These are phyloP conservation scores for Hirtodrosophila alboralis DNA, from an alignment of 2,888 invertebrate species.

Conservation along the genomic window DNA sequence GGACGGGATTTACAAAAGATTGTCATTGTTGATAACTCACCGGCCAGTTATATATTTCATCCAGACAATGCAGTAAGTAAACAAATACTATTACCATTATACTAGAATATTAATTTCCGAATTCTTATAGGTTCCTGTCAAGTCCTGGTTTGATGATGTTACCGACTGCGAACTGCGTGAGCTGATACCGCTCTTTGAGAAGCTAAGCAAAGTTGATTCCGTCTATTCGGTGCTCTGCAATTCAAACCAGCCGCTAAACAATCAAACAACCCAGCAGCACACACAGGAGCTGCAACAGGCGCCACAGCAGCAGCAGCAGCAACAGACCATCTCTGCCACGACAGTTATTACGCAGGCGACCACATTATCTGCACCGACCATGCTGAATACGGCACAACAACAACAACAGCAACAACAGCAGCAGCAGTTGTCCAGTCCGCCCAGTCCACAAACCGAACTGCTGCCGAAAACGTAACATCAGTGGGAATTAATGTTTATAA, in stretches of 20 bases:
- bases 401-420: constrained; percentile 57
- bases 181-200: constrained; percentile 98
- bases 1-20: constrained; percentile 98
- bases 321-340: constrained; percentile 82
- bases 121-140: constrained; percentile 93
- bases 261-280: constrained; percentile 75
- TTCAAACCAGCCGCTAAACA: constrained; percentile 91
- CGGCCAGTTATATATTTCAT: constrained; percentile 99
- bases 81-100: too few species aligned
- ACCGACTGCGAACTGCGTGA: constrained; percentile 98
- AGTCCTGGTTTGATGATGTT: constrained; percentile 99
- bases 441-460: constrained; percentile 83
- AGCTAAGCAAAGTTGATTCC: constrained; percentile 97
- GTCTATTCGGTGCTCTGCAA: constrained; percentile 97
- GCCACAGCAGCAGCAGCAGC: constrained; percentile 76
- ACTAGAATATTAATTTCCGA: not conserved
- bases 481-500: constrained; percentile 85
- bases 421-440: constrained; percentile 82
- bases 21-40: constrained; percentile 99
- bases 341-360: constrained; percentile 83
- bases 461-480: constrained; percentile 84
- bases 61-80: constrained; percentile 98
- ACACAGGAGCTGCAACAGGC: constrained; percentile 61
- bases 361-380: constrained; percentile 81
- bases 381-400: constrained; percentile 66